These are phyloP conservation scores for Petrosia ficiformis DNA, from an alignment of 37 sponge, comb jelly and placozoan genomes.

Conservation along the genomic window DNA sequence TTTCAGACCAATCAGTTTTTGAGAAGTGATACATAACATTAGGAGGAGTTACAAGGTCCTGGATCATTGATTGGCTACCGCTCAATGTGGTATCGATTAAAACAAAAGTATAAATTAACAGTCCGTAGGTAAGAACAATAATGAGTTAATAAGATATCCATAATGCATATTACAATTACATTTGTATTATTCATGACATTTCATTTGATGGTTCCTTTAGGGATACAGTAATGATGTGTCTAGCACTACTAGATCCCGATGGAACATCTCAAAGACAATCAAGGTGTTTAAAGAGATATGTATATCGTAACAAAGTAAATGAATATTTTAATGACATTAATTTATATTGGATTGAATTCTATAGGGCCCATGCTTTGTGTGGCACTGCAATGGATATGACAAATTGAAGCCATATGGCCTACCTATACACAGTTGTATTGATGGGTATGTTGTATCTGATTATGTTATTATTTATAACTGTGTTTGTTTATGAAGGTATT, in stretches of 20 bases:
- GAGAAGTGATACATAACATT: too few relatives aligned
- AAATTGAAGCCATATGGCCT: conserved; percentile 44
- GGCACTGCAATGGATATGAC: conserved; percentile 49
- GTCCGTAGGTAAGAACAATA: conserved; percentile 10
- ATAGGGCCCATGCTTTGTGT: conserved; percentile 32
- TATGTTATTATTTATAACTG: neutral
- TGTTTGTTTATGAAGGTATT: conserved; percentile 21
- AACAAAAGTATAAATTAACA: conserved; percentile 1
- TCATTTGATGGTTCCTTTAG: too few relatives aligned
- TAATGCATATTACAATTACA: neutral
- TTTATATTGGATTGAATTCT: neutral
- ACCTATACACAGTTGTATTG: conserved; percentile 40
- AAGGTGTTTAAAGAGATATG: neutral
- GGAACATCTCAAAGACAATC: conserved; percentile 5
- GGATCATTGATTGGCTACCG: conserved; percentile 16
- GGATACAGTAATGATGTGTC: conserved; percentile 17
- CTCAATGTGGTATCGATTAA: conserved; percentile 1
- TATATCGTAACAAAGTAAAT: conserved; percentile 9
- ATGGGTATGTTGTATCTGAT: too few relatives aligned
- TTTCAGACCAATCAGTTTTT: too few relatives aligned
- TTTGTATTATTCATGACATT: too few relatives aligned
- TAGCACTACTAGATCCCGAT: conserved; percentile 5
- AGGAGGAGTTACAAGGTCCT: conserved; percentile 11
- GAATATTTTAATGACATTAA: neutral
- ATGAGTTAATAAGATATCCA: neutral